A percentile compares a stretch with the other conserved stretches of the same genome.
These are phyloP conservation scores for Hirudo medicinalis DNA, from an alignment of 1,140 invertebrate genomes.

Conservation along the genomic window DNA sequence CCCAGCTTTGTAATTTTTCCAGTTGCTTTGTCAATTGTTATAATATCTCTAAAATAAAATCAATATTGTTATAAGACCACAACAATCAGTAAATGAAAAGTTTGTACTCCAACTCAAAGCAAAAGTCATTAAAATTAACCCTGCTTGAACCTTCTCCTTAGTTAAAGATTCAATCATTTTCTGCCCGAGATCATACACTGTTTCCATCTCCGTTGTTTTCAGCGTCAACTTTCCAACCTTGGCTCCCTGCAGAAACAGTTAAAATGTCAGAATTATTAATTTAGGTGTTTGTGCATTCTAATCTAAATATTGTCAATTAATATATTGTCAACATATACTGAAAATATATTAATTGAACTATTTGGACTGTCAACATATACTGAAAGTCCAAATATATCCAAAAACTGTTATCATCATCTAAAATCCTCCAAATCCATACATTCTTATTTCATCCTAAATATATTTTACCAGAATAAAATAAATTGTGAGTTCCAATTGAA, in stretches of 20 bases:
- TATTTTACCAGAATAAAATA: too few species aligned
- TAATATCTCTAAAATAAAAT: constrained; percentile 62
- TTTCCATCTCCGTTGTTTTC: constrained; percentile 99
- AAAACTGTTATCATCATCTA: too few species aligned
- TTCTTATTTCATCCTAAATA: too few species aligned
- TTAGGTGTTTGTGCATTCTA: too few species aligned
- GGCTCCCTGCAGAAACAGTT: constrained; percentile 49
- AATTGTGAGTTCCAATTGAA: too few species aligned
- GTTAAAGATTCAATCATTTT: constrained; percentile 97
- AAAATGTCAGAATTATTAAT: too few species aligned
- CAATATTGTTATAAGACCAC: not conserved
- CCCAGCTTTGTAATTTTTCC: constrained; percentile 91
- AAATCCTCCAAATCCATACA: too few species aligned
- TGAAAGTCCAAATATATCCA: too few species aligned
- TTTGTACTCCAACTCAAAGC: not conserved
- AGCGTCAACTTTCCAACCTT: constrained; percentile 81
- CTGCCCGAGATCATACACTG: constrained; percentile 90
- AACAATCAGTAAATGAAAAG: not conserved
- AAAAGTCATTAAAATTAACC: constrained; percentile 32
- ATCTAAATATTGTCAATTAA: too few species aligned
- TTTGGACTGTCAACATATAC: too few species aligned
- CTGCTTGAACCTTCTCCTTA: constrained; percentile 74
- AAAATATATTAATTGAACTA: too few species aligned
- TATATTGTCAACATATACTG: too few species aligned
- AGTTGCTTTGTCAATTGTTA: constrained; percentile 93